Percentiles rank a stretch among this genome's conserved stretches.
These are phyloP conservation scores for Galbula dea DNA, from an alignment of 2,113 vertebrate species.

Conservation along the genomic window DNA sequence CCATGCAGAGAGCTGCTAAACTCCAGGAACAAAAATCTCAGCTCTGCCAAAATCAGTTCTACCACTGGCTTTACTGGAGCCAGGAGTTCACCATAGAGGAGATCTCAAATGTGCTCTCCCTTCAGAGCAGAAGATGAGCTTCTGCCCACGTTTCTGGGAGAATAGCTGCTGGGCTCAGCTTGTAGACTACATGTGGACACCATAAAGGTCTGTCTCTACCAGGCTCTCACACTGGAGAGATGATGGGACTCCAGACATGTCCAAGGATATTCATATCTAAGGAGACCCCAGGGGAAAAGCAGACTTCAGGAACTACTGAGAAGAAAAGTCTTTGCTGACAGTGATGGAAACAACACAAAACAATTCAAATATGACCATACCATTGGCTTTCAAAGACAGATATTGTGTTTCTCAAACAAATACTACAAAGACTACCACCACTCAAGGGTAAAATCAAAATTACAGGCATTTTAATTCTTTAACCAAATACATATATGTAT, in stretches of 20 bases:
- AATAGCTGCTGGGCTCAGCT: not conserved
- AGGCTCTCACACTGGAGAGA: not conserved
- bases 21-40: not conserved
- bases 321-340: not conserved
- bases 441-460: not conserved
- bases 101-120: not conserved
- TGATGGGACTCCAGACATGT: not conserved
- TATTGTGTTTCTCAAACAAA: not conserved
- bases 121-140: not conserved
- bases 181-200: fast-evolving
- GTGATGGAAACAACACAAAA: constrained; percentile 4
- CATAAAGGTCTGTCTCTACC: not conserved
- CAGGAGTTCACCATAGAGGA: not conserved
- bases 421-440: not conserved
- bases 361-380: not conserved
- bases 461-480: not conserved
- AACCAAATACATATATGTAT: not conserved
- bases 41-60: not conserved
- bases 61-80: not conserved
- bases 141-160: not conserved
- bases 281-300: not conserved
- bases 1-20: not conserved
- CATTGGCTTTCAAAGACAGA: not conserved
- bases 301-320: not conserved
- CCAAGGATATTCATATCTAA: not conserved